phyloP scores from a whole-genome alignment of 2,113 vertebrate genomes.

The Indri indri region DNA sequence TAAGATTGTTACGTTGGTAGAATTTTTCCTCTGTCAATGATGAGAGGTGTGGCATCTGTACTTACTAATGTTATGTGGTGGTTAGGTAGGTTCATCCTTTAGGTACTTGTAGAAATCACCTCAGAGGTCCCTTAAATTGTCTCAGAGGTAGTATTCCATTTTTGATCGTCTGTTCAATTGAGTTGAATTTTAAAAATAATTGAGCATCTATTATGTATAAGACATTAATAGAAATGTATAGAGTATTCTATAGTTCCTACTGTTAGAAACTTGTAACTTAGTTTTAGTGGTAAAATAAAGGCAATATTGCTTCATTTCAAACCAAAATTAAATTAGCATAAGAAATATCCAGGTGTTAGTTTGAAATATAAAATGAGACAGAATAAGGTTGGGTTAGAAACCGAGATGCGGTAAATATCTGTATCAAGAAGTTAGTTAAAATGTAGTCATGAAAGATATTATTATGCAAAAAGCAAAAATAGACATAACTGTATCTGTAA shows the following conservation, averaged over 20 bases:
- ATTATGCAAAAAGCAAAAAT: background rate
- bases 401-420: background rate
- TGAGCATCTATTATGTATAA: background rate
- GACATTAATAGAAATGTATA: background rate
- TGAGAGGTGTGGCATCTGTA: background rate
- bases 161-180: background rate
- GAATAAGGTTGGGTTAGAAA: background rate
- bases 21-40: background rate
- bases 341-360: background rate
- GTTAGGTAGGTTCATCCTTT: background rate
- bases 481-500: background rate
- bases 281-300: background rate
- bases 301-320: background rate
- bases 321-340: background rate
- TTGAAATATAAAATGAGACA: slow-evolving; percentile 17
- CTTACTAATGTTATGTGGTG: background rate
- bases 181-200: background rate
- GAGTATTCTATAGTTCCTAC: background rate
- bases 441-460: background rate
- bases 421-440: background rate
- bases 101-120: background rate
- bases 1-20: background rate
- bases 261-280: background rate
- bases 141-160: background rate
- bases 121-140: background rate